Evolutionary conservation across 2,113 vertebrate genomes (phyloP), one percentile per base, ranked within the genome.

Genomic region (Hiodon alosoides): DNA sequence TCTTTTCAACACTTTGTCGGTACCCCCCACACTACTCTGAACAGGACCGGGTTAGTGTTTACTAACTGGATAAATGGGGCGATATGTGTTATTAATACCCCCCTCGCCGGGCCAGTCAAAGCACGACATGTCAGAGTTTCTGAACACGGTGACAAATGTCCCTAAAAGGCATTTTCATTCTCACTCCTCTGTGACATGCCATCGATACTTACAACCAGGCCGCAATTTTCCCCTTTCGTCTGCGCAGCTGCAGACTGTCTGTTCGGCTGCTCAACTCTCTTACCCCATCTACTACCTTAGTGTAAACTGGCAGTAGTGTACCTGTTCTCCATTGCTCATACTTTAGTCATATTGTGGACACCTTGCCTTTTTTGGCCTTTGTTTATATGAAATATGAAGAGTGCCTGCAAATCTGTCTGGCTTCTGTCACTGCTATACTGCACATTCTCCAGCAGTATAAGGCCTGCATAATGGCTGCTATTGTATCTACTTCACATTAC

Each of bases 161-260:
- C 67, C 67, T 69, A 69, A 48, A 69, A 69, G 67, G 67, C 67
- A 54, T 13, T 69, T 69, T 10, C 7, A 14, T 52, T 10, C 16
- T 2, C 9, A 13, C 14, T n/a, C 48, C 48, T 53, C 50, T 17
- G 67, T 54, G 67, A 69, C 67, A 69, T 52, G 51, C 51, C 2
- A 69, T n/a, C 1, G 67, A 13, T 6, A n/a, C 50, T 69, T 69
- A 13, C 67, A 4, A 9, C 58, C 31, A 31, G 31, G 31, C 31
- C 31, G 31, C 31, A 2, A 31, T 31, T 31, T 31, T 31, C 31
- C 31, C 31, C 31, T 31, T 31, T 31, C 31, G 2, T 48, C 67
- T 31, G 50, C 50, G 50, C 14, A 17, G 14, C 11, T 52, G 67
- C 11, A 14, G 11, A 11, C 48, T 68, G 66, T 51, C 47, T 51